A percentile compares a stretch with the other conserved stretches of the same genome.
These are phyloP conservation scores for Ondatra zibethicus DNA, from an alignment of 2,113 vertebrate genomes.

Conservation along the genomic window DNA sequence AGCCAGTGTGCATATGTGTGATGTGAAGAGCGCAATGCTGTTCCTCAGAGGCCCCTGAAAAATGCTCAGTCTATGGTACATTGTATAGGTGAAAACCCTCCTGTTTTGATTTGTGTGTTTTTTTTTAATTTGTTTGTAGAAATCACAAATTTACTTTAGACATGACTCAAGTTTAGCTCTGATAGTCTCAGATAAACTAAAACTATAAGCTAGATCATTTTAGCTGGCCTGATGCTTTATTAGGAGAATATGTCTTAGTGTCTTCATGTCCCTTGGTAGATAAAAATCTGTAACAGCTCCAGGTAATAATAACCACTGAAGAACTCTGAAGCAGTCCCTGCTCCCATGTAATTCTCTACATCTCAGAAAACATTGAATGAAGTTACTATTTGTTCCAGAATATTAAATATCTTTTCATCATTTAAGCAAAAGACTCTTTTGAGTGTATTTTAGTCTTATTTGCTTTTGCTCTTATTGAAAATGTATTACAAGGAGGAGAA, in stretches of 20 bases:
- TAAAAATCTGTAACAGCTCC: background rate
- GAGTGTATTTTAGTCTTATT: constrained; percentile 45
- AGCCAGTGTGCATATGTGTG: background rate
- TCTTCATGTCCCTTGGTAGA: background rate
- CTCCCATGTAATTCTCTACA: background rate
- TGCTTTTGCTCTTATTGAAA: background rate
- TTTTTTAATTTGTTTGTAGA: constrained; percentile 31
- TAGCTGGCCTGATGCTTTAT: background rate
- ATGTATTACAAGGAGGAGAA: background rate
- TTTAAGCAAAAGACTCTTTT: background rate
- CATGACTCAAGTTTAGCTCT: constrained; percentile 29
- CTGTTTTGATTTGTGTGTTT: background rate
- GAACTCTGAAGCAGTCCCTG: background rate
- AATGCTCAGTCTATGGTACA: background rate
- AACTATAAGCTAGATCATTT: background rate
- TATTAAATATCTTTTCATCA: constrained; percentile 14
- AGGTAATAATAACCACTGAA: background rate
- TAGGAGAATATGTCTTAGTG: background rate
- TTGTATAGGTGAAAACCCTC: background rate
- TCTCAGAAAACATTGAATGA: background rate
- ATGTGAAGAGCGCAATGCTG: background rate
- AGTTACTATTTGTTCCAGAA: background rate
- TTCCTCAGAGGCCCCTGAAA: background rate
- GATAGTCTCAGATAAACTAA: constrained; percentile 7
- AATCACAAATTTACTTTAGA: background rate